These are phyloP conservation scores for Astropecten irregularis DNA, from an alignment of 53 echinoderm and acorn worm species.

Conservation along the genomic window DNA sequence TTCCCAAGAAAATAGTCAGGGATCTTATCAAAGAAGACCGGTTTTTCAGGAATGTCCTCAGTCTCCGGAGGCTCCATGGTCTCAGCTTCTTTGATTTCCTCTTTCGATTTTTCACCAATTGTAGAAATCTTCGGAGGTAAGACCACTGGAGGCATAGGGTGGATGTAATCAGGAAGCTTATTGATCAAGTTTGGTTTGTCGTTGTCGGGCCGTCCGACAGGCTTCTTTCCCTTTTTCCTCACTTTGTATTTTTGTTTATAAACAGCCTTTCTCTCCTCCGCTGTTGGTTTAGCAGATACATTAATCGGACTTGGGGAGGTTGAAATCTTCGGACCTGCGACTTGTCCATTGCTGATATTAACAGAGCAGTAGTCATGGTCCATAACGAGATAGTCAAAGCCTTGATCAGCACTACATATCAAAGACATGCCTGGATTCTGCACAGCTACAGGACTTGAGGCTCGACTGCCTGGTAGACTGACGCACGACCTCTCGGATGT, in stretches of 20 bases:
- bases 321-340: neutral
- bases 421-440: neutral
- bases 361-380: constrained; percentile 88
- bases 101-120: neutral
- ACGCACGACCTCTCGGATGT: constrained; percentile 9
- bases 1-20: constrained; percentile 84
- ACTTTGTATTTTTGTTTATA: constrained; percentile 78
- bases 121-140: neutral
- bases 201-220: neutral
- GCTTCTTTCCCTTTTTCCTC: constrained; percentile 56
- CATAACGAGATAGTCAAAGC: constrained; percentile 78
- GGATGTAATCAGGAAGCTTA: constrained; percentile 45
- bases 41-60: constrained; percentile 9
- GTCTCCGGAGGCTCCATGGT: neutral
- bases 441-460: constrained; percentile 46
- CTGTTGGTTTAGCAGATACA: neutral
- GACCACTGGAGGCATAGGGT: constrained; percentile 12
- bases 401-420: constrained; percentile 32
- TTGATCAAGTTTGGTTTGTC: neutral
- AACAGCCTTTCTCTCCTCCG: constrained; percentile 64
- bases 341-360: neutral
- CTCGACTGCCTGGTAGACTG: constrained; percentile 72
- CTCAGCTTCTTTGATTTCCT: neutral
- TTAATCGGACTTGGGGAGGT: neutral
- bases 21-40: constrained; percentile 86